phyloP scores from a whole-genome alignment of 1,140 invertebrate species.

The Chrysoperla carnea region DNA sequence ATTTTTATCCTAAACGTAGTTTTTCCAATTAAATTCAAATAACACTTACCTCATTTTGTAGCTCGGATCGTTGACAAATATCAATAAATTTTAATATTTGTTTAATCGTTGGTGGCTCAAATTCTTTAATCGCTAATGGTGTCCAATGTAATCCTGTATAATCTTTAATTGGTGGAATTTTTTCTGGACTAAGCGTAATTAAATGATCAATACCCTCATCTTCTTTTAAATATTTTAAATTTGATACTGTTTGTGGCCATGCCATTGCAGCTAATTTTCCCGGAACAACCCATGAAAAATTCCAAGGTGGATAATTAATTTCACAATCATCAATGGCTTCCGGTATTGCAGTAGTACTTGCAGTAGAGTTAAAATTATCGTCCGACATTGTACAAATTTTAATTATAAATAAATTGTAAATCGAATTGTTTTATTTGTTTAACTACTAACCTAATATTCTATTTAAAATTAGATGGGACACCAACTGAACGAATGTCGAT shows the following conservation, averaged over 20 bases:
- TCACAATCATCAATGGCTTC: too few species aligned
- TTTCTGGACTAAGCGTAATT: conserved; percentile 43
- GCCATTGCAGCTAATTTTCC: conserved; percentile 40
- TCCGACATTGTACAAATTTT: too few species aligned
- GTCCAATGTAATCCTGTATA: conserved; percentile 33
- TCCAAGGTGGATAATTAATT: conserved; percentile 28
- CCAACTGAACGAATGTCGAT: too few species aligned
- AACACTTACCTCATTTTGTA: conserved; percentile 26
- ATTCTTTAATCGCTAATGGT: conserved; percentile 42
- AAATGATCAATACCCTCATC: conserved; percentile 31
- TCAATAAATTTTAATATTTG: conserved; percentile 49
- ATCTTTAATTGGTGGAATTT: conserved; percentile 29
- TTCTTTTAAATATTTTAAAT: conserved; percentile 34
- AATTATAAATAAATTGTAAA: too few species aligned
- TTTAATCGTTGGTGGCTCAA: conserved; percentile 39
- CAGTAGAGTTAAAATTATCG: too few species aligned
- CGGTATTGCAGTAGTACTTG: too few species aligned
- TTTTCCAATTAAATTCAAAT: too few species aligned
- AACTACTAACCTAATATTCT: too few species aligned
- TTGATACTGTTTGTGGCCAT: conserved; percentile 33
- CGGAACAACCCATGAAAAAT: conserved; percentile 40
- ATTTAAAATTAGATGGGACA: too few species aligned
- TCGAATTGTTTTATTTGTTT: too few species aligned
- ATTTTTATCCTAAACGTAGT: too few species aligned
- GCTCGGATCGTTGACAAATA: conserved; percentile 30